Percentiles rank a stretch among this genome's conserved stretches.
Evolutionary conservation across 2,888 invertebrate genomes (phyloP).

Genomic region (Dione vanillae): DNA sequence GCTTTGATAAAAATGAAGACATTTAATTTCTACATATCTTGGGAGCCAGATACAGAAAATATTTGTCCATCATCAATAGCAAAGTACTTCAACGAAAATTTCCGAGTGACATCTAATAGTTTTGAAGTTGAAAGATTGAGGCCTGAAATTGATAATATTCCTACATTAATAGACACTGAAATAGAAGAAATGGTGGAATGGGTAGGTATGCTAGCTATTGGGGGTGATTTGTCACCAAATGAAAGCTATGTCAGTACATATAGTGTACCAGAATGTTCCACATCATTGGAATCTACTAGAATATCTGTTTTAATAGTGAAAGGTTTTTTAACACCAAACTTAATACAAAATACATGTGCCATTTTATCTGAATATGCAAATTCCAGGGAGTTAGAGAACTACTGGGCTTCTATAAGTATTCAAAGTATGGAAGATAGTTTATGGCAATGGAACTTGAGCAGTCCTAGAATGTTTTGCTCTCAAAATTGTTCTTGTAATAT

Average conservation of each 20-base stretch:
- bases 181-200: slow-evolving; percentile 73
- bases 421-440: slow-evolving; percentile 69
- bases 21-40: slow-evolving; percentile 64
- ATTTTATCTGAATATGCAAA: slow-evolving; percentile 58
- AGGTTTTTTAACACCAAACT: slow-evolving; percentile 65
- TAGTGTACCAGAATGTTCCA: slow-evolving; percentile 62
- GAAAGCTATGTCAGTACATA: slow-evolving; percentile 72
- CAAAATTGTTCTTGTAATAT: slow-evolving; percentile 68
- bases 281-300: slow-evolving; percentile 62
- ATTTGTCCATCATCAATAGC: slow-evolving; percentile 76
- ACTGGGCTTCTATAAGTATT: slow-evolving; percentile 68
- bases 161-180: slow-evolving; percentile 63
- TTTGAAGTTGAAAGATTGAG: slow-evolving; percentile 53
- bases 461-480: slow-evolving; percentile 66
- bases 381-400: slow-evolving; percentile 59
- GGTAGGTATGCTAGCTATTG: slow-evolving; percentile 69
- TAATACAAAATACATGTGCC: slow-evolving; percentile 57
- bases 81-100: slow-evolving; percentile 69
- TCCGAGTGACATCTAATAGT: slow-evolving; percentile 57
- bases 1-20: slow-evolving; percentile 43
- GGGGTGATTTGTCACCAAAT: slow-evolving; percentile 57
- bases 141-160: slow-evolving; percentile 63
- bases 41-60: slow-evolving; percentile 66
- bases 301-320: slow-evolving; percentile 63
- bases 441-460: slow-evolving; percentile 65